Conservation (phyloP, 2,888 invertebrate species). For the Poecilobothrus nobilitatus region DNA sequence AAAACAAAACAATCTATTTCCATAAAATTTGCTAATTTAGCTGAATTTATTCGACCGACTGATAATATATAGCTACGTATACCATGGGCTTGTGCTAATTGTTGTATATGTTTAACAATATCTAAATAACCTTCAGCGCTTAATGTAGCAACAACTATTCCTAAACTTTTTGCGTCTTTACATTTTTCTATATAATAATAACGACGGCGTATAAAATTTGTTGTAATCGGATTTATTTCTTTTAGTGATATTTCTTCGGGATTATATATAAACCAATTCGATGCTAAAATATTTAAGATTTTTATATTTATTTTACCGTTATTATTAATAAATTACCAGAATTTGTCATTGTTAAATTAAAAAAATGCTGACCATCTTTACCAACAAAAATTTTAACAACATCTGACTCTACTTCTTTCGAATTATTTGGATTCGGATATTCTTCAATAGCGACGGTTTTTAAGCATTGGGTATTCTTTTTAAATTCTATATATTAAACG, state of each 20-base stretch:
- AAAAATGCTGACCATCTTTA: conserved; percentile 53
- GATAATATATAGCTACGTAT: conserved; percentile 87
- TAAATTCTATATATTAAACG: neutral
- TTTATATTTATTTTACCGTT: conserved; percentile 8
- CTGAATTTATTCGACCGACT: conserved; percentile 89
- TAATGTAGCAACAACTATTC: conserved; percentile 85
- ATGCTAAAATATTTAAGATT: conserved; percentile 41
- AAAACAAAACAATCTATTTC: conserved; percentile 87
- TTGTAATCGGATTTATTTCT: conserved; percentile 43
- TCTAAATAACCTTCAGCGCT: conserved; percentile 71
- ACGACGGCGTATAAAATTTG: conserved; percentile 65
- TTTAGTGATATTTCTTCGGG: conserved; percentile 40
- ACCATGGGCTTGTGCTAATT: conserved; percentile 61
- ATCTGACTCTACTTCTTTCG: conserved; percentile 31
- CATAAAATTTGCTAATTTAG: conserved; percentile 87
- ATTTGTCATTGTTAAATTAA: conserved; percentile 51
- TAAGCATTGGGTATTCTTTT: neutral
- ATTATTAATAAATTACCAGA: neutral
- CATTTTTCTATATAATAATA: conserved; percentile 82
- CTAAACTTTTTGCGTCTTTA: conserved; percentile 79
- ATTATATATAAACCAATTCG: conserved; percentile 52
- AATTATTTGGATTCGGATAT: conserved; percentile 31
- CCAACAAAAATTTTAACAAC: conserved; percentile 61
- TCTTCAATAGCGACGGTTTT: conserved; percentile 23
- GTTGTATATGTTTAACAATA: conserved; percentile 64